Evolutionary conservation across 2,113 vertebrate genomes (phyloP), one percentile per base, ranked within the genome.

Genomic region (Perognathus longimembris): DNA sequence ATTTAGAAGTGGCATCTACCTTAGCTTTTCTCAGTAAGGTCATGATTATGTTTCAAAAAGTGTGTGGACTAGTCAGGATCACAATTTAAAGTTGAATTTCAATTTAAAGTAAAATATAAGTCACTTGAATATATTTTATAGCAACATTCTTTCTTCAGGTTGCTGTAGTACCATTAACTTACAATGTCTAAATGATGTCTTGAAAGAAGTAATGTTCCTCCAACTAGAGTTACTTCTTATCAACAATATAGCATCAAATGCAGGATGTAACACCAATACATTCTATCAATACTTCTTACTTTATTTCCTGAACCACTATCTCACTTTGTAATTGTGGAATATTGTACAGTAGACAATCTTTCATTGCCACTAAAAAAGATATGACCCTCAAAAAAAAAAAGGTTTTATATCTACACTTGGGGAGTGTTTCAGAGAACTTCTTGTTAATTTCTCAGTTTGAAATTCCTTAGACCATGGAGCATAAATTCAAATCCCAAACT

Each of bases 21-120:
- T 89, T 81, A 80, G 38, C 30, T 90, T 84, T 92, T 76, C 61
- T 80, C 59, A 85, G 88, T 83, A 87, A 87, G 42, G 34, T 82
- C 21, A 45, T 67, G 50, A 61, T 69, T 83, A 73, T 84, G 22
- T 59, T 84, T 90, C 75, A 66, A 69, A 36, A 86, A 1, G 18
- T 74, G 64, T 67, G 50, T 54, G 7, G 36, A 14, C 42, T 75
- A 10, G 30, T 79, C 77, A 85, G 54, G 11, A 87, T 81, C 95
- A 90, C 69, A 50, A 67, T 67, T 61, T 70, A 36, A 92, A 90
- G 57, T 45, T 90, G 50, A 54, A 54, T 54, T 54, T 54, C 50
- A 54, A 54, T 54, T 54, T 54, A 54, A 54, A 54, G 15, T 15
- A 54, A 54, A 54, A 12, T 15, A 38, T 36, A 80, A 93, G 67